Percentiles rank a stretch among this genome's conserved stretches.
phyloP scores from a whole-genome alignment of 2,797 vertebrate genomes.

The Bovichtus diacanthus region DNA sequence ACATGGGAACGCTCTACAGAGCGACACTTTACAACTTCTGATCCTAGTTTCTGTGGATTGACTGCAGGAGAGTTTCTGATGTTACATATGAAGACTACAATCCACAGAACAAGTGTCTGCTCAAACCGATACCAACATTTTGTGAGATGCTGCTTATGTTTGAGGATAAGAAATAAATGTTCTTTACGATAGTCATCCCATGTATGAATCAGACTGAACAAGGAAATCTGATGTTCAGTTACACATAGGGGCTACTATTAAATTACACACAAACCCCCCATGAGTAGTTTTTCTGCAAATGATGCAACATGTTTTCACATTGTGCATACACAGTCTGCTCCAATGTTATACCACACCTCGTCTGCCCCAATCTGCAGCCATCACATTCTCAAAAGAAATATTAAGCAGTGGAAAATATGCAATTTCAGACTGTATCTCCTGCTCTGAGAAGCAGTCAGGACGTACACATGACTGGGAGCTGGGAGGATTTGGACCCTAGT shows the following conservation, averaged over 20 bases:
- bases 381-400: background rate
- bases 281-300: constrained; percentile 22
- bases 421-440: background rate
- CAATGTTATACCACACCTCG: background rate
- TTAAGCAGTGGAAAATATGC: background rate
- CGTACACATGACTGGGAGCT: background rate
- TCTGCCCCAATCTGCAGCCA: constrained; percentile 4
- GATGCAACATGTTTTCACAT: constrained; percentile 46
- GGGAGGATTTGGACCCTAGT: background rate
- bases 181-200: background rate
- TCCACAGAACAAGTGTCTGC: background rate
- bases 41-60: background rate
- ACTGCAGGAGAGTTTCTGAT: background rate
- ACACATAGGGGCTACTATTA: background rate
- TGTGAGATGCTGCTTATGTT: background rate
- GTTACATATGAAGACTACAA: background rate
- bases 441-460: background rate
- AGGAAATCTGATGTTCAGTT: background rate
- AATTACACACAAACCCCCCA: background rate
- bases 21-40: background rate
- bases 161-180: too few species aligned
- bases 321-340: constrained; percentile 10
- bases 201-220: constrained; percentile 14
- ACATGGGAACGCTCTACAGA: constrained; percentile 1
- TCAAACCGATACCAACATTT: background rate